These are phyloP conservation scores for Numenius arquata DNA, from an alignment of 2,113 vertebrate genomes.

Conservation along the genomic window DNA sequence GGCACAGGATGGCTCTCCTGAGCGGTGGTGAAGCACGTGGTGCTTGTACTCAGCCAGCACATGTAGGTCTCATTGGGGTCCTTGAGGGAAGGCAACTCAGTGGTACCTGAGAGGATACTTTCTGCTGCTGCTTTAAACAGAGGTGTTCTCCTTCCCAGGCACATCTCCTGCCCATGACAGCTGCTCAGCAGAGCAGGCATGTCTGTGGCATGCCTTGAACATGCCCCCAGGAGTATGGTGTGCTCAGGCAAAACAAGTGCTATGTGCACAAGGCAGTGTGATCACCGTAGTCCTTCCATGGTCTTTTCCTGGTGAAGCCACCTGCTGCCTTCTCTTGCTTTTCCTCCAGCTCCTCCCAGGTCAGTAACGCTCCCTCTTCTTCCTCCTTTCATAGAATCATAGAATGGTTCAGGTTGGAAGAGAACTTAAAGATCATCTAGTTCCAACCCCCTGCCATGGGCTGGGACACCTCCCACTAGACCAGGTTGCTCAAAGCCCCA, in stretches of 20 bases:
- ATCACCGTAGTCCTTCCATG: accelerated
- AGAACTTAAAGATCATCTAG: background rate
- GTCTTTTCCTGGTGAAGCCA: background rate
- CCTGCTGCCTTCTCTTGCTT: background rate
- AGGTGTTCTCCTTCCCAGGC: background rate
- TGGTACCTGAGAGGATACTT: background rate
- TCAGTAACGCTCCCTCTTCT: background rate
- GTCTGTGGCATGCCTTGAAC: background rate
- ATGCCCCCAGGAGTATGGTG: too few species aligned
- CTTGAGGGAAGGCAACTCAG: background rate
- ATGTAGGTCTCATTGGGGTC: accelerated
- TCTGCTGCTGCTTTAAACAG: background rate
- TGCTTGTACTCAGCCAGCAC: background rate
- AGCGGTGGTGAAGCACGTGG: accelerated
- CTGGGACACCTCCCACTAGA: background rate
- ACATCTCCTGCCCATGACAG: background rate
- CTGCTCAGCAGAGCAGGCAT: background rate
- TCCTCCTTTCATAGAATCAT: background rate
- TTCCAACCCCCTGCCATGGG: background rate
- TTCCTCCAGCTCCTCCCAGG: background rate
- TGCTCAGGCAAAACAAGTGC: background rate
- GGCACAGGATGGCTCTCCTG: background rate
- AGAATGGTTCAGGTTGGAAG: background rate
- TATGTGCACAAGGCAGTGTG: background rate
- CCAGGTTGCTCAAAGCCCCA: background rate